These are phyloP conservation scores for Brachirus orientalis DNA, from an alignment of 2,113 vertebrate genomes.

Conservation along the genomic window DNA sequence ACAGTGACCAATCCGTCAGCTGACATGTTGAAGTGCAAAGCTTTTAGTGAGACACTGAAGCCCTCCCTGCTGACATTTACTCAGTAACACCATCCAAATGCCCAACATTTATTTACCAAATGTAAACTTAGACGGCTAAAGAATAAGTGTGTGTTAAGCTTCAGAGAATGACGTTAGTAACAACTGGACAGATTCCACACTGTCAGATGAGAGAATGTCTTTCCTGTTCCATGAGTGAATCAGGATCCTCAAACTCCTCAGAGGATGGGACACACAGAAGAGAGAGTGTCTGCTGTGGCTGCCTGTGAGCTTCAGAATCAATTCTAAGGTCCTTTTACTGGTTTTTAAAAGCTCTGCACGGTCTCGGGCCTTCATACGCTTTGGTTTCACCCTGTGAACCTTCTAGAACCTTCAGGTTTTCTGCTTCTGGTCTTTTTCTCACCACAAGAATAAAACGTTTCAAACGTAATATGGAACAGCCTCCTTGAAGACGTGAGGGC, in stretches of 20 bases:
- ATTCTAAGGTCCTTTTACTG: no score
- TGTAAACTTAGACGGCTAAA: constrained; percentile 44
- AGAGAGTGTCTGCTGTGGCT: no score
- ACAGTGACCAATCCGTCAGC: constrained; percentile 36
- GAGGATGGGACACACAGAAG: not conserved
- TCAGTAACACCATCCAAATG: constrained; percentile 30
- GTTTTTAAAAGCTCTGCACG: no score
- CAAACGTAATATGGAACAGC: no score
- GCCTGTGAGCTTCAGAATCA: no score
- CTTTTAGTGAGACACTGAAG: constrained; percentile 53
- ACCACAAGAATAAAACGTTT: no score
- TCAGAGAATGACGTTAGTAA: constrained; percentile 20
- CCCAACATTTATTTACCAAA: constrained; percentile 9
- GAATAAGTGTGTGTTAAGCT: constrained; percentile 38
- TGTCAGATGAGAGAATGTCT: constrained; percentile 20
- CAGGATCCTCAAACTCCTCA: constrained; percentile 30
- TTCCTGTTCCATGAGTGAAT: constrained; percentile 24
- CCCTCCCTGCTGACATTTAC: constrained; percentile 34
- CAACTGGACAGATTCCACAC: constrained; percentile 14
- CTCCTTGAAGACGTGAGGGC: no score
- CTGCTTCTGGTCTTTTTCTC: no score
- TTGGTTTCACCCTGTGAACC: no score
- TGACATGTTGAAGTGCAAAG: constrained; percentile 42
- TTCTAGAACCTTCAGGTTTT: no score
- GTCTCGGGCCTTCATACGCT: no score